Base-by-base conservation (phyloP, 2,113 vertebrate species). In the Pachyramphus minor region DNA sequence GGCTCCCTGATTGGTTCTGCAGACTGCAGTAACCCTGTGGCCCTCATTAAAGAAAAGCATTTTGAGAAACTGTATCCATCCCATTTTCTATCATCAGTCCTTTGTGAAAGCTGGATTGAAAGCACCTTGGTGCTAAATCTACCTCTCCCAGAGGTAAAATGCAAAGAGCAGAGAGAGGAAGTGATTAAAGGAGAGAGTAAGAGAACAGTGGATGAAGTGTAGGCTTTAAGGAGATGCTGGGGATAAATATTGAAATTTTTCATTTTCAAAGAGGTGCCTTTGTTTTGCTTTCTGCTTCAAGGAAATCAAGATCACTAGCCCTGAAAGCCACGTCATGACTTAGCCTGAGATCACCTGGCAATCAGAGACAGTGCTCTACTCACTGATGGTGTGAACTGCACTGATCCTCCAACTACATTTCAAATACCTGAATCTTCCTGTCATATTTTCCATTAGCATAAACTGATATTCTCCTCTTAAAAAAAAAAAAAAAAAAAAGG, bases 111-210 rank as follows among this genome's bases (percentile, higher is more conserved):
- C 11, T 44, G 90, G 79, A 82, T 8, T 92, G 86, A 91, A 95
- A 96, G 81, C 76, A 91, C 86, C 89, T 84, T 14, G 25, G 71
- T 77, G 53, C 73, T 52, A 95, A 71, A 81, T 66, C 50, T 91
- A 44, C 92, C 53, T 85, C 79, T 97, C 96, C 89, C 89, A 88
- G 76, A 90, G 84, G 87, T 81, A 95, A 96, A 91, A 95, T 44
- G 72, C 75, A 86, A 83, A 73, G 69, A 90, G 67, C 52, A 71
- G 85, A 69, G 60, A 90, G 77, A 73, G 35, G 76, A 90, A 37
- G 35, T 31, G 79, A 95, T 90, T 88, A 76, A 94, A 95, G 45
- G 79, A 84, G 41, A 74, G 37, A 71, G 49, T 23, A 66, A 39
- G 27, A 75, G 59, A 90, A 82, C 19, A 69, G 42, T 60, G 81